phyloP scores from a whole-genome alignment of 2,113 vertebrate species.

The Dinomys branickii region DNA sequence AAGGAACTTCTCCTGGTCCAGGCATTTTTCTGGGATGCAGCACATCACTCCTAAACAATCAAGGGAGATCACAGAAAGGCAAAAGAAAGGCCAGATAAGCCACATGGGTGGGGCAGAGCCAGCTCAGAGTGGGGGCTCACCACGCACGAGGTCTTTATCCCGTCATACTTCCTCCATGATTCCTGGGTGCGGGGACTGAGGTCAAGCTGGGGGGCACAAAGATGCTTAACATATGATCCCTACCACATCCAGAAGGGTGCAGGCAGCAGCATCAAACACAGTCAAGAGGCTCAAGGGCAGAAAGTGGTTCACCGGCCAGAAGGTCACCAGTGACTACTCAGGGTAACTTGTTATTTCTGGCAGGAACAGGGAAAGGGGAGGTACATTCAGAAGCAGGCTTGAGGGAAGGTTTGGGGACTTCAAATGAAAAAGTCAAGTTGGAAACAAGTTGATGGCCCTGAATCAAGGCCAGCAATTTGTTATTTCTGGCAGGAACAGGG shows the following conservation, averaged over 20 bases:
- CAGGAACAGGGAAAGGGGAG: not conserved
- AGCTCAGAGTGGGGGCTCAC: not conserved
- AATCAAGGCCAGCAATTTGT: too few species aligned
- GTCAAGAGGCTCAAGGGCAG: not conserved
- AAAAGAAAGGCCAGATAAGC: too few species aligned
- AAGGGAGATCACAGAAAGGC: not conserved
- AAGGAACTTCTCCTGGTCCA: not conserved
- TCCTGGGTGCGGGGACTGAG: not conserved
- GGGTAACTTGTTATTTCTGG: not conserved
- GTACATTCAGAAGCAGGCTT: not conserved
- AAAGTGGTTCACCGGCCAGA: not conserved
- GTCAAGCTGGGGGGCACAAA: not conserved
- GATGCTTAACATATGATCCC: rapidly evolving
- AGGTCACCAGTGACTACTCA: not conserved
- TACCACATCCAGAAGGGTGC: not conserved
- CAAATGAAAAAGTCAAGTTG: not conserved
- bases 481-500: not conserved
- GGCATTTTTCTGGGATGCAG: not conserved
- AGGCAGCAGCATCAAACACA: not conserved
- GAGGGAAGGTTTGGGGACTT: not conserved
- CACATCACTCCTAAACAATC: not conserved
- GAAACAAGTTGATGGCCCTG: too few species aligned
- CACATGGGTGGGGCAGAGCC: not conserved
- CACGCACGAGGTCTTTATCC: not conserved
- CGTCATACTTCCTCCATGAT: not conserved